phyloP scores from a whole-genome alignment of 2,113 vertebrate genomes.

The Meriones unguiculatus region DNA sequence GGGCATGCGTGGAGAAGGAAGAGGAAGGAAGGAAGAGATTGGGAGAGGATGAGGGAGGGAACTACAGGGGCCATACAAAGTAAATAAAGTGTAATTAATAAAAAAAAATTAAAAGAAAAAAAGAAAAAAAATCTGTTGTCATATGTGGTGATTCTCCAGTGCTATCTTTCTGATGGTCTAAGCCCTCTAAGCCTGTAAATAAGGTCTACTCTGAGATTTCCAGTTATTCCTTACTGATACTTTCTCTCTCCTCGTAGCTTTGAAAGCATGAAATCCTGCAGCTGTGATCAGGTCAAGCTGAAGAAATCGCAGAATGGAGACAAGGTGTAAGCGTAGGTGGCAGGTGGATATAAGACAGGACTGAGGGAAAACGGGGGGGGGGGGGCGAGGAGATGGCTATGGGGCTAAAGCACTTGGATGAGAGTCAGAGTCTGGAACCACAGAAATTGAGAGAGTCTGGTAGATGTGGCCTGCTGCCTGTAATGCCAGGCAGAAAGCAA shows the following conservation, averaged over 20 bases:
- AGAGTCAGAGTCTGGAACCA: not conserved
- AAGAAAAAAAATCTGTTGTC: not conserved
- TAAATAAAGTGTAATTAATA: too few species aligned
- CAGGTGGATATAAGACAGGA: not conserved
- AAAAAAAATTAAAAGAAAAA: too few species aligned
- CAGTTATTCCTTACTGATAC: not conserved
- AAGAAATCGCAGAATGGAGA: not conserved
- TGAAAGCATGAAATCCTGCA: not conserved
- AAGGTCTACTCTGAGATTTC: not conserved
- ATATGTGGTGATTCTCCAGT: not conserved
- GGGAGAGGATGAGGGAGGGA: too few species aligned
- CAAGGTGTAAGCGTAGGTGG: not conserved
- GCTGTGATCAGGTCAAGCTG: not conserved
- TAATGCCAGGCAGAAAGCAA: not conserved
- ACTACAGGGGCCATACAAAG: too few species aligned
- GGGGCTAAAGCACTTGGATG: not conserved
- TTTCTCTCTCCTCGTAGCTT: constrained; percentile 22
- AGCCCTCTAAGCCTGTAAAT: not conserved
- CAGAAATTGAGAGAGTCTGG: not conserved
- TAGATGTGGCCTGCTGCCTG: not conserved
- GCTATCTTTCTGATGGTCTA: not conserved
- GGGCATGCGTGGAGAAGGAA: too few species aligned
- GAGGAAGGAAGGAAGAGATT: too few species aligned
- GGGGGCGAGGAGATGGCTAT: not conserved
- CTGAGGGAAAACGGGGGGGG: too few species aligned